Evolutionary conservation across 53 echinoderm and acorn worm species (phyloP), one percentile per base, ranked within the genome.

Genomic region (Crossaster papposus): DNA sequence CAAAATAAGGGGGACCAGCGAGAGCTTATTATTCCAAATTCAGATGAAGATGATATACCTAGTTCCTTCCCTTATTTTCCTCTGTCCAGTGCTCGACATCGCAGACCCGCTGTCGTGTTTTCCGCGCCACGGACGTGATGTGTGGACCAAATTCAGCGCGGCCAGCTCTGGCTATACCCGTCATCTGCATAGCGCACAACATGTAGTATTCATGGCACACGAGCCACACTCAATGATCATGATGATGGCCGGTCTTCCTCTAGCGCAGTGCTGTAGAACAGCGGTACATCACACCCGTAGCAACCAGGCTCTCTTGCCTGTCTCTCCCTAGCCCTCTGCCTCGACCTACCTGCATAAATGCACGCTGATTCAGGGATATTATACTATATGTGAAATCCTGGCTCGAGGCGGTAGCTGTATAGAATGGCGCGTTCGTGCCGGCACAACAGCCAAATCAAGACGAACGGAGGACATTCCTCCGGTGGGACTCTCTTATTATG

Each of bases 331-430:
- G 26, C 84, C 72, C 70, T 50, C 84, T 70, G n/a, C 83, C 24
- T 50, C 26, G 50, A 84, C 83, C 83, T 83, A 83, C 84, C 84
- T 84, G 84, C 84, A 84, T 84, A 84, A 84, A 84, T 84, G 84
- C 84, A 84, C 84, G 84, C 72, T 72, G 84, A 72, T 71, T 84
- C 84, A 30, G 36, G 84, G 84, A 84, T 84, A 84, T 84, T 84
- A 73, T 84, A 72, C 84, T 84, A 72, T 72, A 72, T 84, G 84
- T 84, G 84, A 84, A 84, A 84, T 84, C 73, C 72, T 84, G 84
- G 72, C 84, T 84, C 84, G 30, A 52, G 84, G 84, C 84, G 65
- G 71, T 72, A 36, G 84, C 72, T 72, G 72, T 70, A 84, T 84
- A 84, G 84, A 72, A 84, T 84, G 84, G 84, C 84, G 84, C 84